Base-by-base conservation (phyloP, 1,140 invertebrate genomes). In the Macrocentrus cingulum region DNA sequence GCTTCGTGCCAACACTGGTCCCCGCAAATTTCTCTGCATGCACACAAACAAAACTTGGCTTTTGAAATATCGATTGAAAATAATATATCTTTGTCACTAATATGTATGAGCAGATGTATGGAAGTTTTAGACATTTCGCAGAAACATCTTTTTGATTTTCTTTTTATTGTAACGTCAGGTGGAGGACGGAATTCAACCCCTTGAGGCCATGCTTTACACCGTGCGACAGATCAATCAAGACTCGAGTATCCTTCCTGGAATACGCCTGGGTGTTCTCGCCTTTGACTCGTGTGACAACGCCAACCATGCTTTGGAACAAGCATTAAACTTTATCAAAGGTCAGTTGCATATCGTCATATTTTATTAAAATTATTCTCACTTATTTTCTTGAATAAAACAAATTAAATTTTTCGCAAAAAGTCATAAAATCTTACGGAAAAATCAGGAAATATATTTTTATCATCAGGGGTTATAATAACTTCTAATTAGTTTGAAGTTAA, bases 121-220 rank as follows among this genome's bases (percentile, higher is more conserved):
- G n/a, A n/a, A n/a, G n/a, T n/a, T 39, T 39, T 13, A 39, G 8
- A 39, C 8, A 39, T 39, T 49, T 49, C 23, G 15, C 23, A 6
- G 44, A 51, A 16, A 11, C 42, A 8, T 8, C 2, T 11, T 25
- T n/a, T 23, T 13, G 11, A 62, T 53, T 51, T 39, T 7, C 49
- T 60, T 2, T 13, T 8, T 39, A 11, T 39, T 39, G 3, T 8
- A 4, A 4, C 36, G 3, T 39, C 22, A 74, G 71, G 4, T 58
- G 3, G 70, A 74, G 22, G 83, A 84, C 59, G 82, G 84, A 2
- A 75, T 85, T 37, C 82, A 84, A 50, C 79, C 82, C 1, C 56
- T 85, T 52, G 84, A 85, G 67, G 83, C 84, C 1, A 70, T 85
- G 61, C 63, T 85, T 2, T 85, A 77, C 62, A 82, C 82, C 0